Evolutionary conservation across 2,888 invertebrate species (phyloP).

Genomic region (Plebejus melissa): DNA sequence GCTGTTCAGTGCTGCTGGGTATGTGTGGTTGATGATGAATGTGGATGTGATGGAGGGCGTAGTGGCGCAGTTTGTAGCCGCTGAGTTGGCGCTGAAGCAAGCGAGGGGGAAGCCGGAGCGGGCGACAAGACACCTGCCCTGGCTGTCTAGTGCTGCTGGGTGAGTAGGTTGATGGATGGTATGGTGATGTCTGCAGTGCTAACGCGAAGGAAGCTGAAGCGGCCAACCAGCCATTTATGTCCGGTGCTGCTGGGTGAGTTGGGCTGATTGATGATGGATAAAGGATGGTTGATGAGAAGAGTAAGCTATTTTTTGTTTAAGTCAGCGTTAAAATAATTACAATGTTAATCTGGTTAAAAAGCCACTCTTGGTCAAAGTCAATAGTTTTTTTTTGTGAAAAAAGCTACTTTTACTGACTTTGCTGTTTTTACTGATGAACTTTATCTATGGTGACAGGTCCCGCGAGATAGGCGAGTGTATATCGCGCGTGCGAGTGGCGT

Average conservation of each 20-base stretch:
- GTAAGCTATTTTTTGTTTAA: no score
- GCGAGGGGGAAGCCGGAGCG: conserved; percentile 78
- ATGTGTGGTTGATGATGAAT: conserved; percentile 17
- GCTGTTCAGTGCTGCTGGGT: conserved; percentile 79
- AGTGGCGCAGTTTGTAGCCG: conserved; percentile 93
- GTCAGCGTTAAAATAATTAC: no score
- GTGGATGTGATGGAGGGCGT: conserved; percentile 84
- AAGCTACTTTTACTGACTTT: no score
- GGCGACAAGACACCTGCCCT: conserved; percentile 81
- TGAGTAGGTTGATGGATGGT: conserved; percentile 35
- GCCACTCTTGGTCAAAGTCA: no score
- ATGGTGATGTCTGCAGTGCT: no score
- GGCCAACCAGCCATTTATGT: no score
- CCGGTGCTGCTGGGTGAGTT: no score
- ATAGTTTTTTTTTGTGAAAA: no score
- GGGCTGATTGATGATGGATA: no score
- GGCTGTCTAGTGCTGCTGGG: conserved; percentile 82
- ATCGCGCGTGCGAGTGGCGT: conserved; percentile 94
- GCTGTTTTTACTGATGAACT: neutral
- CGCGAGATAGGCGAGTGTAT: conserved; percentile 97
- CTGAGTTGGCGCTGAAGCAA: conserved; percentile 95
- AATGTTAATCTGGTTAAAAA: no score
- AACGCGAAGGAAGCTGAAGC: no score
- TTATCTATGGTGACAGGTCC: conserved; percentile 71
- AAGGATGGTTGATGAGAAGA: no score